Evolutionary conservation across 92 coral and sea anemone species (phyloP), one percentile per base, ranked within the genome.

Genomic region (Actinostola sp.): DNA sequence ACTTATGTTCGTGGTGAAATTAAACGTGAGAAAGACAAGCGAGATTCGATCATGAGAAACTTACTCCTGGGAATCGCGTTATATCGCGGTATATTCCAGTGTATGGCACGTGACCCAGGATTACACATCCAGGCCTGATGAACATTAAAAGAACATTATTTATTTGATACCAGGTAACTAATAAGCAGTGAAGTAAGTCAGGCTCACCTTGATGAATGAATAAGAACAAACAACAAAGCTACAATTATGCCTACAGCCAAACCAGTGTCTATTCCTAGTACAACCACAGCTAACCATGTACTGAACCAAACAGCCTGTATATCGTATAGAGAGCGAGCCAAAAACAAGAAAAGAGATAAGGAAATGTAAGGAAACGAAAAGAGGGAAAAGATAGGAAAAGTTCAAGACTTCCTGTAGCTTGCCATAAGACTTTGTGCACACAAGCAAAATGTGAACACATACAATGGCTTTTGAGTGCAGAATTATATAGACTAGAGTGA

Each of bases 251-350:
- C 98, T 17, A 86, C 88, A 44, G 84, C 84, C 1, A 94, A 86
- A 0, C 98, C 98, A 24, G 85, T 74, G 44, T 91, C 98, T 42
- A 94, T 94, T n/a, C 98, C 98, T 5, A 94, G 97, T 6, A 91
- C 31, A 24, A 94, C 93, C 42, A 94, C 98, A 57, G 88, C 92
- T 4, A 85, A 56, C 92, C 98, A 94, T 0, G 93, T 63, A 17
- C 67, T 77, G 46, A 91, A 46, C 98, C 98, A 94, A 19, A 91
- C 96, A 59, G 88, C 64, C 96, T 90, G 72, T 25, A 69, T n/a
- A n/a, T n/a, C n/a, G n/a, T n/a, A n/a, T n/a, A n/a, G n/a, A n/a
- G n/a, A n/a, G n/a, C n/a, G n/a, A n/a, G n/a, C n/a, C n/a, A n/a
- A n/a, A n/a, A n/a, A n/a, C n/a, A n/a, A n/a, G n/a, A n/a, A n/a